Evolutionary conservation across 2,113 vertebrate genomes (phyloP).

Genomic region (Axis porcinus): DNA sequence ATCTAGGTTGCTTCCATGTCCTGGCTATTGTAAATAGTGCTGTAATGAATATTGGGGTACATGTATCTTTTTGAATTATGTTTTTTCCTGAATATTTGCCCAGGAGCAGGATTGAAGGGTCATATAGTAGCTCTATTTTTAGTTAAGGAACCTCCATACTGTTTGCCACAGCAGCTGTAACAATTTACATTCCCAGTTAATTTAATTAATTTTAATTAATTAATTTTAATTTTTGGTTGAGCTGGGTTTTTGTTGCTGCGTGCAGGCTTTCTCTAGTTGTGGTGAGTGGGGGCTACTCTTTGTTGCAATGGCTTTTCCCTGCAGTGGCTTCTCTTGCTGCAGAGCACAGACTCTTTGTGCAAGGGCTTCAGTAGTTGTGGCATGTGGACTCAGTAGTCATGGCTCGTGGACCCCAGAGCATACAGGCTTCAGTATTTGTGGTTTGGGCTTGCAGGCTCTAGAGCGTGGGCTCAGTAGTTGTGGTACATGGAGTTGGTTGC

Average conservation of each 20-base stretch:
- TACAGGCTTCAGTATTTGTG: not conserved
- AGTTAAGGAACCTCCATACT: not conserved
- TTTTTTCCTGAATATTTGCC: not conserved
- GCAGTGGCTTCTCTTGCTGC: not conserved
- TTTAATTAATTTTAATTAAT: not conserved
- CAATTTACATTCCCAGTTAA: not conserved
- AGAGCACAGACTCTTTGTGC: not conserved
- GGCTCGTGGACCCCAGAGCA: not conserved
- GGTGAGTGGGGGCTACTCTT: not conserved
- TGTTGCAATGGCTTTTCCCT: not conserved
- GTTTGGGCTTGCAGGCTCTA: not conserved
- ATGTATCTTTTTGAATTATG: not conserved
- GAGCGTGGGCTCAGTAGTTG: not conserved
- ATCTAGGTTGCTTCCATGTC: not conserved
- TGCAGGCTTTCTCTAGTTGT: not conserved
- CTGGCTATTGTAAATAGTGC: not conserved
- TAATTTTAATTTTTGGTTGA: not conserved
- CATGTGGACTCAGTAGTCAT: not conserved
- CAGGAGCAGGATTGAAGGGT: not conserved
- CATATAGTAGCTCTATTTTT: not conserved
- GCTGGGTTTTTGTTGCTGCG: not conserved
- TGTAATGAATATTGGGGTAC: not conserved
- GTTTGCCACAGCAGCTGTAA: not conserved
- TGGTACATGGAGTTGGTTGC: not conserved
- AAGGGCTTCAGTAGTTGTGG: not conserved